Conservation (phyloP, 1,140 invertebrate species). For the Oncopeltus fasciatus region DNA sequence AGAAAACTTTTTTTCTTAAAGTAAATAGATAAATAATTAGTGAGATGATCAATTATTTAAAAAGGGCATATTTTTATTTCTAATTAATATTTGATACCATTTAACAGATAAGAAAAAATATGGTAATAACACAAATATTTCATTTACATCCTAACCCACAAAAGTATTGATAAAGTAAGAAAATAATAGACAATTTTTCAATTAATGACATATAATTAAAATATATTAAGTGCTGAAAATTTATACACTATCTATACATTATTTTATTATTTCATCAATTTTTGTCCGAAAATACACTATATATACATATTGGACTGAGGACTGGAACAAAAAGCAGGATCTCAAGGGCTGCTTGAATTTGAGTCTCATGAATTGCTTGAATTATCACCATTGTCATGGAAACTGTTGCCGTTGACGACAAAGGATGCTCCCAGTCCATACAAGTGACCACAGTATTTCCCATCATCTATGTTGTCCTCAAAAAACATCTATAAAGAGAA, state of each 20-base stretch:
- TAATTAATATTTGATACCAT: too few relatives aligned
- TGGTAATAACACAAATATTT: too few relatives aligned
- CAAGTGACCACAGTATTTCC: conserved; percentile 85
- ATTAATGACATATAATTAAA: conserved; percentile 2
- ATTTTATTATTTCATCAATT: not conserved
- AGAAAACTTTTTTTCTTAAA: too few relatives aligned
- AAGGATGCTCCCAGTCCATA: conserved; percentile 86
- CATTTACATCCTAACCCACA: too few relatives aligned
- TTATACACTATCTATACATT: conserved; percentile 4
- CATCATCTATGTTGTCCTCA: conserved; percentile 93
- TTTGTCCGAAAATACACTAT: not conserved
- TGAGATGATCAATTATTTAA: too few relatives aligned
- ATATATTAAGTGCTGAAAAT: not conserved
- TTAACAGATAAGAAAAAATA: too few relatives aligned
- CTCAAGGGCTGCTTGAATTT: not conserved
- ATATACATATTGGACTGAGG: not conserved
- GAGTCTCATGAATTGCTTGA: conserved; percentile 46
- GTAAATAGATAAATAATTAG: too few relatives aligned
- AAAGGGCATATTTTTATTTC: too few relatives aligned
- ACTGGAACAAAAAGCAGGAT: not conserved
- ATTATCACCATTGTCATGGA: conserved; percentile 50
- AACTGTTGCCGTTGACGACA: conserved; percentile 57
- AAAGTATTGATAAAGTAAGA: too few relatives aligned
- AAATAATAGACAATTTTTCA: not conserved
- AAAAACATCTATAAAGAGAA: conserved; percentile 76